Evolutionary conservation across 2,113 vertebrate species (phyloP).

Genomic region (Neogale vison): DNA sequence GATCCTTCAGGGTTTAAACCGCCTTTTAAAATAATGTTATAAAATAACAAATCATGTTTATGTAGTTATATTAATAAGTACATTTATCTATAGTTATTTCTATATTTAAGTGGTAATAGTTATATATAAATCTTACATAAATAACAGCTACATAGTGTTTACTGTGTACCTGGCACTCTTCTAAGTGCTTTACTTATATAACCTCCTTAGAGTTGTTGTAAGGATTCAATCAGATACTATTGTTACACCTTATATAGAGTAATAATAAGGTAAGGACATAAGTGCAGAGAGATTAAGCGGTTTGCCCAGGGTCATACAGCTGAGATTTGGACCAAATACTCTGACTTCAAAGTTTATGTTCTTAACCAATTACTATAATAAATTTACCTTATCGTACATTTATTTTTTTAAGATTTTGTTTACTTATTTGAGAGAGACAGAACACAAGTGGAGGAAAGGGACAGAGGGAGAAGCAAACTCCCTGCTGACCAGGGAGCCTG

Average conservation of each 20-base stretch:
- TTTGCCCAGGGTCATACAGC: neutral
- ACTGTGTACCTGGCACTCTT: neutral
- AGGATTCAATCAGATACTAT: neutral
- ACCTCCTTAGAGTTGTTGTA: neutral
- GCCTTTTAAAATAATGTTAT: neutral
- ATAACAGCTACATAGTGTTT: neutral
- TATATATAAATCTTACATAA: neutral
- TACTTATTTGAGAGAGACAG: no score
- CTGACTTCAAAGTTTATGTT: neutral
- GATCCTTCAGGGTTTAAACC: neutral
- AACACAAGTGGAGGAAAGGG: no score
- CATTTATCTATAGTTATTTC: neutral
- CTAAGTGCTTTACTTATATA: neutral
- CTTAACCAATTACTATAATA: neutral
- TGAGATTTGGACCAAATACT: conserved; percentile 21
- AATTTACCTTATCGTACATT: neutral
- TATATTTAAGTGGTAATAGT: neutral
- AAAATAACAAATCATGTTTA: conserved; percentile 11
- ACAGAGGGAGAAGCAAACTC: no score
- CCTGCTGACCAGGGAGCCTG: no score
- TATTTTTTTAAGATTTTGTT: no score
- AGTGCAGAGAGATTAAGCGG: neutral
- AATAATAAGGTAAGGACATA: neutral
- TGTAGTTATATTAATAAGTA: neutral
- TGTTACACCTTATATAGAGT: neutral